phyloP scores from a whole-genome alignment of 2,113 vertebrate species.

The Hassar affinis region DNA sequence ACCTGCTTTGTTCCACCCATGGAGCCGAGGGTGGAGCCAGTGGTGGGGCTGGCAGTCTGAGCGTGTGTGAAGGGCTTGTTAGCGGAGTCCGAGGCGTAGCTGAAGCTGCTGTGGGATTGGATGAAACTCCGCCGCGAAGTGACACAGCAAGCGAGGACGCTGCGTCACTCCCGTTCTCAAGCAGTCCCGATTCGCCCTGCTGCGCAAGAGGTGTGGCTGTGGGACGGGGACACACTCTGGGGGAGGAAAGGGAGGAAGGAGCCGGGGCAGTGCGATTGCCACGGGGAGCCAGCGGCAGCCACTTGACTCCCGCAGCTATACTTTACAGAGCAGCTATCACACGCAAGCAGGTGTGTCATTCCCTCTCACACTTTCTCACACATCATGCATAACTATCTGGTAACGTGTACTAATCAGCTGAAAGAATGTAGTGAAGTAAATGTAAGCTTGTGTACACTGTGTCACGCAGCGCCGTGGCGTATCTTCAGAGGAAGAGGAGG shows the following conservation, averaged over 20 bases:
- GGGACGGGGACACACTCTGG: constrained; percentile 63
- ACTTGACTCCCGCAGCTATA: constrained; percentile 84
- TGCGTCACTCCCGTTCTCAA: constrained; percentile 81
- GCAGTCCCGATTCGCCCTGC: constrained; percentile 84
- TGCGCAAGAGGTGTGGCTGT: constrained; percentile 73
- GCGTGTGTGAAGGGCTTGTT: constrained; percentile 67
- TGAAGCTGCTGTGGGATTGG: constrained; percentile 55
- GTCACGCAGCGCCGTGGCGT: constrained; percentile 80
- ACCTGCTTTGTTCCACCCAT: constrained; percentile 85
- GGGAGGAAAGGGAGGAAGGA: constrained; percentile 76
- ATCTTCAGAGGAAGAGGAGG: constrained; percentile 91
- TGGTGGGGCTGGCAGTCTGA: constrained; percentile 68
- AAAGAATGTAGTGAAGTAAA: background rate
- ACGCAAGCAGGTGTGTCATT: constrained; percentile 81
- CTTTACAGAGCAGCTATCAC: constrained; percentile 91
- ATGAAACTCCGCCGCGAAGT: constrained; percentile 75
- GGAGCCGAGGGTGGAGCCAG: constrained; percentile 69
- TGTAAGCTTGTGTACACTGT: background rate
- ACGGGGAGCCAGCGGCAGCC: constrained; percentile 72
- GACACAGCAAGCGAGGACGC: constrained; percentile 81
- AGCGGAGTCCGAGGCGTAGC: constrained; percentile 45
- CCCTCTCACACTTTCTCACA: background rate
- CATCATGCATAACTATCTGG: background rate
- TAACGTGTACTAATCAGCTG: background rate
- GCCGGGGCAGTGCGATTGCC: constrained; percentile 69